Base-by-base conservation (phyloP, 2,113 vertebrate species). In the Oncorhynchus masou region DNA sequence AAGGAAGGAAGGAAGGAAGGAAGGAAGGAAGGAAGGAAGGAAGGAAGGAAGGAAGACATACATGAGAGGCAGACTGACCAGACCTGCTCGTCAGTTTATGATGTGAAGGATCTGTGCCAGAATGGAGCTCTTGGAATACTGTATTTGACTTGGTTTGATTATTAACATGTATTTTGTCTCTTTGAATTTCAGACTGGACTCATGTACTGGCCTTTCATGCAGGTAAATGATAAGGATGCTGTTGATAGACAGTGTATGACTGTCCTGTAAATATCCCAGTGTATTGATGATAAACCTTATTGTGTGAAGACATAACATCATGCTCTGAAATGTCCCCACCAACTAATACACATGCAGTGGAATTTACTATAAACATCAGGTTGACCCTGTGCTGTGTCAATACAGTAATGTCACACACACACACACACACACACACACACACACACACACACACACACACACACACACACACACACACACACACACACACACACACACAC, bases 181-280 rank as follows among this genome's bases (percentile, higher is more conserved):
- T 76, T 74, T 83, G 34, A 2, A 70, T 94, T 95, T 79, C 92
- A 98, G 97, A 95, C 91, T 1, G 96, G 95, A 88, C 91, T 97
- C 83, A 94, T 96, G 94, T 97, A 96, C 89, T 97, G 97, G 96
- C 96, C 96, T n/a, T 96, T 97, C 70, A 95, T 96, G 86, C 96
- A 98, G 96, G 95, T 98, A 92, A 93, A 91, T 49, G 3, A 6
- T 7, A 64, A 31, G 15, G 27, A 19, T 9, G 20, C 19, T 1
- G 6, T 29, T 75, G 2, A 19, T 45, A 16, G 4, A n/a, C 31
- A 22, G 12, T 49, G 20, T 54, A n/a, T 60, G n/a, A 73, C 54
- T 19, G 27, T 22, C 24, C 25, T 68, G 25, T 68, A 74, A 24
- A 34, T 15, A 67, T 25, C 11, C 24, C 65, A 67, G 4, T 67